phyloP scores from a whole-genome alignment of 2,113 vertebrate genomes.

The Alexandromys fortis region DNA sequence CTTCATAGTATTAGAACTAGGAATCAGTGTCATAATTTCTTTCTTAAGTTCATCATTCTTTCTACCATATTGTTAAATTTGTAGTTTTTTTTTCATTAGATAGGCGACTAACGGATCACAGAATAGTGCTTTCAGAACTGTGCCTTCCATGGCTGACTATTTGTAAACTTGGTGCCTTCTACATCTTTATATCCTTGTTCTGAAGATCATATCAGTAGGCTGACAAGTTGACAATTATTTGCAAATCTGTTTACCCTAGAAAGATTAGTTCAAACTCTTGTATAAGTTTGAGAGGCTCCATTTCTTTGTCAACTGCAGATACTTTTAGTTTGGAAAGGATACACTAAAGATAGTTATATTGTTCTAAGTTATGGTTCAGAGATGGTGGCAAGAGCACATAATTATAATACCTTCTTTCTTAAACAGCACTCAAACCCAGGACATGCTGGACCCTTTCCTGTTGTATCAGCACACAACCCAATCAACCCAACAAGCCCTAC shows the following conservation, averaged over 20 bases:
- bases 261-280: background rate
- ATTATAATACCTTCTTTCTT: slow-evolving; percentile 68
- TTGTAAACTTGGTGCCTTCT: slow-evolving; percentile 28
- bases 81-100: background rate
- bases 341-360: slow-evolving; percentile 5
- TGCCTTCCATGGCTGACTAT: background rate
- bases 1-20: background rate
- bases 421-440: slow-evolving; percentile 97
- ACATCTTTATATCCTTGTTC: background rate
- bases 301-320: background rate
- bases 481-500: slow-evolving; percentile 98
- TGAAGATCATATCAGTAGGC: background rate
- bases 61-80: background rate
- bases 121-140: background rate
- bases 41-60: background rate
- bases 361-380: background rate
- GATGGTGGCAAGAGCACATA: slow-evolving; percentile 9
- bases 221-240: background rate
- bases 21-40: slow-evolving; percentile 15
- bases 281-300: background rate
- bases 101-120: background rate
- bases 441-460: slow-evolving; percentile 97
- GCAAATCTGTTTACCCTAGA: background rate
- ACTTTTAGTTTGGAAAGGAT: background rate
- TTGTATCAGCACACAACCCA: slow-evolving; percentile 94